Base-by-base conservation (phyloP, 2,113 vertebrate genomes). In the Apodemus speciosus region DNA sequence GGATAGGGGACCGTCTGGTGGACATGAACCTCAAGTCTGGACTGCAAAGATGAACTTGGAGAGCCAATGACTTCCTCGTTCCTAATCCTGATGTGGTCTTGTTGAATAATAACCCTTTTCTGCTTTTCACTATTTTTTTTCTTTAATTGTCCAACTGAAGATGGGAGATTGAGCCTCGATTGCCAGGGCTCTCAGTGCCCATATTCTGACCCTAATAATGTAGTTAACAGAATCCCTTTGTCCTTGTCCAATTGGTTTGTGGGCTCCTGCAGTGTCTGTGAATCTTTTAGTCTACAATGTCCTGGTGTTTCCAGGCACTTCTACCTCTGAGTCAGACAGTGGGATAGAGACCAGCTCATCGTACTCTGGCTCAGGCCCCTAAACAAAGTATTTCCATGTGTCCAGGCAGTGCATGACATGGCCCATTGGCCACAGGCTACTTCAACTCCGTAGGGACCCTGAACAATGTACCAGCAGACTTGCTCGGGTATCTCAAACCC, bases 401-500 rank as follows among this genome's bases (percentile, higher is more conserved):
- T 51, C 2, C 38, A 68, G 32, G 35, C 83, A 30, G 62, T 3
- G 85, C 77, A 77, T 93, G 77, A 83, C 43, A 20, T 27, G 56
- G 76, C 66, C 85, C 25, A 0, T 60, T 75, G 85, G 89, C 93
- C 85, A 30, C 4, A 9, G 46, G 14, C 56, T 40, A 10, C 69
- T 84, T 66, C 92, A 87, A 0, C 62, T 93, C 95, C 68, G 21
- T 10, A 64, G 96, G 94, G 91, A 95, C 32, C 14, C 56, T 76
- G 51, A 89, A 92, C 89, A 89, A 95, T 94, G 88, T 30, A 76
- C 79, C 62, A 15, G 10, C 92, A 94, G 69, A 79, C 85, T 69
- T 81, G 35, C 92, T 75, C 43, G 86, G 93, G 96, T 96, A 94
- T 89, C 86, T 72, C 81, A 95, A 95, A 92, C 95, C 92, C 68